Conservation (phyloP, 2,888 invertebrate genomes). For the Nomada hirtipes region DNA sequence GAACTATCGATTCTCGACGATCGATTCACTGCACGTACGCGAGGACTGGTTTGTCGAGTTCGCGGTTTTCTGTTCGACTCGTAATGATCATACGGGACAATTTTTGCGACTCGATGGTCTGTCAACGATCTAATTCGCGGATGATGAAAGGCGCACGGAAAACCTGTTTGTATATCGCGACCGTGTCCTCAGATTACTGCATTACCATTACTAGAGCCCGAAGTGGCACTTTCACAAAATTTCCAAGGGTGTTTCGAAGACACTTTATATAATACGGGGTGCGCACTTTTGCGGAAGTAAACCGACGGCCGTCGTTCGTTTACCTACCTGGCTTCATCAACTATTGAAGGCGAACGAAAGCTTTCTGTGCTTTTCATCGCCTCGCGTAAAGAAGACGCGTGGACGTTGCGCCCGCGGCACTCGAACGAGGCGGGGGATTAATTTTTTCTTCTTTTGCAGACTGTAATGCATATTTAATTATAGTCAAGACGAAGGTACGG, state of each 20-base stretch:
- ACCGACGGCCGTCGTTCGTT: slow-evolving; percentile 9
- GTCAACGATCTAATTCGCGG: slow-evolving; percentile 9
- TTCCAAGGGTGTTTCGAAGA: background rate
- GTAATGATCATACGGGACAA: slow-evolving; percentile 18
- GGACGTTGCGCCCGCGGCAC: background rate
- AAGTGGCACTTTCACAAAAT: background rate
- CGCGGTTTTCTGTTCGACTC: slow-evolving; percentile 45
- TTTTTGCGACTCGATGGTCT: slow-evolving; percentile 7
- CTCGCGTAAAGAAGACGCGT: background rate
- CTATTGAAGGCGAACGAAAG: slow-evolving; percentile 26
- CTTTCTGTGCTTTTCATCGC: background rate
- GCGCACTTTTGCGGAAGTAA: background rate
- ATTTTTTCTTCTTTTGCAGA: slow-evolving; percentile 34
- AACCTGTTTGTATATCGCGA: background rate
- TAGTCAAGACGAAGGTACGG: background rate
- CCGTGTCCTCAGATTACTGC: background rate
- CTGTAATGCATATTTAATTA: slow-evolving; percentile 46
- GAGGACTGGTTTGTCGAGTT: slow-evolving; percentile 33
- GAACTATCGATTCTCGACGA: background rate
- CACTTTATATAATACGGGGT: background rate
- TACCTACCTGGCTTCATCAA: slow-evolving; percentile 21
- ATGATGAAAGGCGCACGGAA: slow-evolving; percentile 14
- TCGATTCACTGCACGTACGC: background rate
- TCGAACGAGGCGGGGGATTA: slow-evolving; percentile 15
- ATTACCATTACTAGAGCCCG: too few species aligned